phyloP scores from a whole-genome alignment of 2,113 vertebrate genomes.

The Miniopterus natalensis region DNA sequence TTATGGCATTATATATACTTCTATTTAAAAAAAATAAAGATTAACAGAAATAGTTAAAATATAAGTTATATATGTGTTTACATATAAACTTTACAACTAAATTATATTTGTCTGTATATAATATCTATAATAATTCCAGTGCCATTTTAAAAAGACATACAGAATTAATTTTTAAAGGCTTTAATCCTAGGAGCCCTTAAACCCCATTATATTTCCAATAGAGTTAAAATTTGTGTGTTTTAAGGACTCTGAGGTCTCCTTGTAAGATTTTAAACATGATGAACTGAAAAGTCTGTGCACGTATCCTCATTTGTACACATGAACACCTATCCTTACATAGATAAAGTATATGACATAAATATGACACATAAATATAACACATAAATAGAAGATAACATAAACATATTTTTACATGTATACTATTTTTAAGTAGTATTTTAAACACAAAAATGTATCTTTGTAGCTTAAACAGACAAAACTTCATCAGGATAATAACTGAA shows the following conservation, averaged over 20 bases:
- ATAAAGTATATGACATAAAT: neutral
- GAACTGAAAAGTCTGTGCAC: neutral
- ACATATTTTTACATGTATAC: neutral
- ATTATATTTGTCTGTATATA: neutral
- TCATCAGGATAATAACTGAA: neutral
- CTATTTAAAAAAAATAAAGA: neutral
- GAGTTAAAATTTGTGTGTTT: neutral
- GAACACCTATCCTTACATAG: neutral
- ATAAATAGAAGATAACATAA: neutral
- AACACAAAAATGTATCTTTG: neutral
- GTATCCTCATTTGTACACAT: neutral
- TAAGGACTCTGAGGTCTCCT: neutral
- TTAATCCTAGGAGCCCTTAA: neutral
- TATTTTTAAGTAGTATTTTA: neutral
- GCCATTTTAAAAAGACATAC: neutral
- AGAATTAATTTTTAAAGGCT: neutral
- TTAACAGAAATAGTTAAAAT: neutral
- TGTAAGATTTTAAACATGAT: neutral
- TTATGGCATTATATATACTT: neutral
- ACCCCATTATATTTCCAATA: neutral
- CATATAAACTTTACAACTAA: neutral
- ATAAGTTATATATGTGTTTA: neutral
- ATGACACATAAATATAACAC: neutral
- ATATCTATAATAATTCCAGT: neutral
- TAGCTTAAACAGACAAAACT: neutral